phyloP scores from a whole-genome alignment of 2,888 invertebrate genomes.

The Aproaerema taeniolella region DNA sequence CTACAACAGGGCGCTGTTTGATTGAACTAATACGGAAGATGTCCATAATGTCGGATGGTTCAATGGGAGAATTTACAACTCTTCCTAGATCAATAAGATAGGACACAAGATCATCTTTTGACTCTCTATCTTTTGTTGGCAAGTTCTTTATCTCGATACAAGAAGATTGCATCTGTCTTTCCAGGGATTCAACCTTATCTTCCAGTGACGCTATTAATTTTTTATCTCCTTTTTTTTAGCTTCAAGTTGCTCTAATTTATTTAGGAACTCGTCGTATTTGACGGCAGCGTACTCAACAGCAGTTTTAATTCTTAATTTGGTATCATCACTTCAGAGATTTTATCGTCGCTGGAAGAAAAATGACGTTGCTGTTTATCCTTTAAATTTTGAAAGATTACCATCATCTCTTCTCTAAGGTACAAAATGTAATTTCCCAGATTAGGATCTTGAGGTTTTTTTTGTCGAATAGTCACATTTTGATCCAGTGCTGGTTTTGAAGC shows the following conservation, averaged over 20 bases:
- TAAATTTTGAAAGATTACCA: background rate
- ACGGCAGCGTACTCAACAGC: background rate
- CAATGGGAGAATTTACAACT: background rate
- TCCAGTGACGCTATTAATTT: background rate
- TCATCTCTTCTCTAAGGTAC: no score
- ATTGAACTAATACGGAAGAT: background rate
- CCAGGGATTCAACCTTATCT: background rate
- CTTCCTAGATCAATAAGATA: background rate
- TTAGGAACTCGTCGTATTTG: background rate
- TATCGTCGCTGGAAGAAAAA: background rate
- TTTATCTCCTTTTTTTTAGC: background rate
- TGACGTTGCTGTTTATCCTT: background rate
- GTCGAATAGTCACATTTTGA: no score
- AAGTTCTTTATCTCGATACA: background rate
- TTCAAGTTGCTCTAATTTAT: background rate
- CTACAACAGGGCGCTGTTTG: background rate
- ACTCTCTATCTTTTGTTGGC: background rate
- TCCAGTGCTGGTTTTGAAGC: no score
- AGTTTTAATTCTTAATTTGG: background rate
- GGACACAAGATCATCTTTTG: background rate
- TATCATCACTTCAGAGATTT: background rate
- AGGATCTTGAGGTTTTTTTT: no score
- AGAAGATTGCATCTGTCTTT: background rate
- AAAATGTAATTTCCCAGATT: no score
- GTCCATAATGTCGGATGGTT: background rate